Evolutionary conservation across 2,888 invertebrate species (phyloP).

Genomic region (Drosophila engyochracea): DNA sequence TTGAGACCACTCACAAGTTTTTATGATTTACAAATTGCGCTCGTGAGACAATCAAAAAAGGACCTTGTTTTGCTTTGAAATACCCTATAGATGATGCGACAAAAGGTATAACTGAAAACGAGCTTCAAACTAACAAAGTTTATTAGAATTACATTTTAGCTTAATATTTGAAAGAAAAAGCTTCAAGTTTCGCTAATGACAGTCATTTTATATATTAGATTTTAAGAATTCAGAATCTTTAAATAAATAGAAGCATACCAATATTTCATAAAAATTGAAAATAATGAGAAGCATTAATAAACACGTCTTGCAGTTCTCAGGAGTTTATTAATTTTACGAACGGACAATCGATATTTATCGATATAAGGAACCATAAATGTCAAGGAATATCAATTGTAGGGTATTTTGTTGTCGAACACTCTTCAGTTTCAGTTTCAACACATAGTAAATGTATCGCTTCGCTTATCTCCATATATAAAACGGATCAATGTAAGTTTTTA

Average conservation of each 20-base stretch:
- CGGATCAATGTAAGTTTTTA: constrained; percentile 52
- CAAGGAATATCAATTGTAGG: not conserved
- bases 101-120: not conserved
- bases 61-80: not conserved
- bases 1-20: constrained; percentile 34
- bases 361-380: not conserved
- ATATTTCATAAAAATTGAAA: too few species aligned
- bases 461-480: constrained; percentile 32
- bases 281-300: too few species aligned
- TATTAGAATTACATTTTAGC: not conserved
- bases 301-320: too few species aligned
- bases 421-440: not conserved
- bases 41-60: not conserved
- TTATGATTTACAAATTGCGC: constrained; percentile 52
- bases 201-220: not conserved
- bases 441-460: constrained; percentile 21
- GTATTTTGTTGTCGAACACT: not conserved
- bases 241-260: too few species aligned
- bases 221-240: not conserved
- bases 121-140: not conserved
- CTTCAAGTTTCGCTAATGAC: not conserved
- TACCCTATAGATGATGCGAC: not conserved
- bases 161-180: not conserved
- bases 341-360: not conserved
- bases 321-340: not conserved